These are phyloP conservation scores for Vireo griseus DNA, from an alignment of 2,797 vertebrate species.

Conservation along the genomic window DNA sequence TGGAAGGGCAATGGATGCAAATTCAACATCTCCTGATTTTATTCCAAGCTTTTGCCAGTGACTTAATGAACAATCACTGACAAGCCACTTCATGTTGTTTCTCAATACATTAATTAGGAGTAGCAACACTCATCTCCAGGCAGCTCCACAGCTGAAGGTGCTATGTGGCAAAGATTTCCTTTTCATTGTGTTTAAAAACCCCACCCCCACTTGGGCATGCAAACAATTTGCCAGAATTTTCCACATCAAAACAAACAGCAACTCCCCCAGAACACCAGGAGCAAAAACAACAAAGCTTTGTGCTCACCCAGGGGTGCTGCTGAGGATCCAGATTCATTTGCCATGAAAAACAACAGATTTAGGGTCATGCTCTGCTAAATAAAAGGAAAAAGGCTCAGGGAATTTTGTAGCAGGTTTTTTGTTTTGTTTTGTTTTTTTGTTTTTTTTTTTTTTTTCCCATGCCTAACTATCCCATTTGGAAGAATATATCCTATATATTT, in stretches of 20 bases:
- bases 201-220: not conserved
- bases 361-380: not conserved
- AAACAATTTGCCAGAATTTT: not conserved
- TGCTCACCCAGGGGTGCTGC: not conserved
- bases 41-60: not conserved
- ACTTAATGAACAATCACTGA: constrained; percentile 13
- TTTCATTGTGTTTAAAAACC: not conserved
- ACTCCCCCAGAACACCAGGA: not conserved
- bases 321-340: not conserved
- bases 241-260: not conserved
- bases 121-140: not conserved
- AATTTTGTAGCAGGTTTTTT: not conserved
- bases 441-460: not conserved
- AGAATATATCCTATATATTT: fast-evolving
- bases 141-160: not conserved
- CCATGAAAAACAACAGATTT: not conserved
- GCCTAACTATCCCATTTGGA: not conserved
- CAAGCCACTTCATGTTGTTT: constrained; percentile 22
- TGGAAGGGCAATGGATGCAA: not conserved
- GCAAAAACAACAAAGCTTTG: not conserved
- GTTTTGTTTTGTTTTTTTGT: too few relatives aligned
- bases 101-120: not conserved
- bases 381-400: not conserved
- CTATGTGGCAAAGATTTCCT: not conserved
- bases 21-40: not conserved